Conservation (phyloP, 2,113 vertebrate species). For the Fulica atra region DNA sequence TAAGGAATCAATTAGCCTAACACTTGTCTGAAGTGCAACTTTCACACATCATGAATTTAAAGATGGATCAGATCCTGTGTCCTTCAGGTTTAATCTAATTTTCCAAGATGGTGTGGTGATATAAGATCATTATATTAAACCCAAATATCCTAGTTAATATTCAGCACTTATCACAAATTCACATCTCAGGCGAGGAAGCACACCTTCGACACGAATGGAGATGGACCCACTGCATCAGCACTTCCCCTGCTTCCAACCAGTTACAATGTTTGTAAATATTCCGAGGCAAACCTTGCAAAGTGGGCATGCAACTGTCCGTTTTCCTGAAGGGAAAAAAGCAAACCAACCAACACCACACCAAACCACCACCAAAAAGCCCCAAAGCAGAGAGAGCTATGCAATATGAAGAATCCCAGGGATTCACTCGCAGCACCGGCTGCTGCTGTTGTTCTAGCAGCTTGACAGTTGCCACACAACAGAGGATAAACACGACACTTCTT, state of each 20-base stretch:
- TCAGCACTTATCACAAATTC: neutral
- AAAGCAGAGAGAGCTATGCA: neutral
- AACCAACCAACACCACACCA: no score
- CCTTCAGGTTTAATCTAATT: constrained; percentile 63
- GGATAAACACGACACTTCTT: neutral
- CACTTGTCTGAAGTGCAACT: constrained; percentile 57
- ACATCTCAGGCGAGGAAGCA: neutral
- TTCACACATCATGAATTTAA: constrained; percentile 66
- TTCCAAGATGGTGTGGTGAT: neutral
- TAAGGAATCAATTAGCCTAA: constrained; percentile 69
- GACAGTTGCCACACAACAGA: neutral
- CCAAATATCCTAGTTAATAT: constrained; percentile 19
- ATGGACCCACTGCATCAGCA: neutral
- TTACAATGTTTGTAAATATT: neutral
- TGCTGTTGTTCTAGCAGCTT: neutral
- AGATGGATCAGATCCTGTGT: constrained; percentile 23
- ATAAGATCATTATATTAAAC: constrained; percentile 6
- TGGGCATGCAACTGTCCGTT: neutral
- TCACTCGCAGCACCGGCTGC: neutral
- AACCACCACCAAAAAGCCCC: no score
- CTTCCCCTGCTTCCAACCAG: neutral
- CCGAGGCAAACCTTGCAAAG: neutral
- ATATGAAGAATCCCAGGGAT: neutral
- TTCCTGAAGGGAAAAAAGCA: neutral
- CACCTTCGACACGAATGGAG: neutral